Conservation (phyloP, 1,140 invertebrate genomes). For the Dysdera silvatica region DNA sequence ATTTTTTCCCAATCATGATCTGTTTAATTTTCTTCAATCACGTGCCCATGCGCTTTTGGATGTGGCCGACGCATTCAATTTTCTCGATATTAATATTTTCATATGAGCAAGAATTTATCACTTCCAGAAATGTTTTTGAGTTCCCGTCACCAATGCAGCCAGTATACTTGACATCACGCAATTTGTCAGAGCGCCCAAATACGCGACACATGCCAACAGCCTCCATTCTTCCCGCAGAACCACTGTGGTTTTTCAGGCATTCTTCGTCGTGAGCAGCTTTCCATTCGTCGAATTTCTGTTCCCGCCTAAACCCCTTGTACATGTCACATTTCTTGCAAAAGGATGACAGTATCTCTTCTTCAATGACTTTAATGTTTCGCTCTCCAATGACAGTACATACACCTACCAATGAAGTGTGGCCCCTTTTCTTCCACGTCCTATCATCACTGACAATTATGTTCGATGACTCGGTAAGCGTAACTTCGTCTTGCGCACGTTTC, state of each 20-base stretch:
- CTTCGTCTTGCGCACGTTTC: not conserved
- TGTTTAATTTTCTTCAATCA: not conserved
- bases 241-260: constrained; percentile 9
- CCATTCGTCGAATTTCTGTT: no score
- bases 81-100: not conserved
- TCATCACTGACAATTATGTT: constrained; percentile 24
- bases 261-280: not conserved
- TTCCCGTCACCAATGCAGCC: not conserved
- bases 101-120: not conserved
- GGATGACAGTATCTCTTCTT: constrained; percentile 21
- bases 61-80: not conserved
- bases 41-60: not conserved
- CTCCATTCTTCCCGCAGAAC: constrained; percentile 24
- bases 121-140: not conserved
- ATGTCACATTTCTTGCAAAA: constrained; percentile 20
- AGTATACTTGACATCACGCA: not conserved
- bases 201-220: constrained; percentile 16
- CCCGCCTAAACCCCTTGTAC: no score
- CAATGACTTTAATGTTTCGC: constrained; percentile 28
- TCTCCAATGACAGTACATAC: constrained; percentile 25
- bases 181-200: constrained; percentile 11
- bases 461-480: not conserved
- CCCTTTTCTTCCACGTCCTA: constrained; percentile 30
- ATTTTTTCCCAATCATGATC: not conserved
- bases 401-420: constrained; percentile 28